phyloP scores from a whole-genome alignment of 2,888 invertebrate genomes.

The Lacanobia oleracea region DNA sequence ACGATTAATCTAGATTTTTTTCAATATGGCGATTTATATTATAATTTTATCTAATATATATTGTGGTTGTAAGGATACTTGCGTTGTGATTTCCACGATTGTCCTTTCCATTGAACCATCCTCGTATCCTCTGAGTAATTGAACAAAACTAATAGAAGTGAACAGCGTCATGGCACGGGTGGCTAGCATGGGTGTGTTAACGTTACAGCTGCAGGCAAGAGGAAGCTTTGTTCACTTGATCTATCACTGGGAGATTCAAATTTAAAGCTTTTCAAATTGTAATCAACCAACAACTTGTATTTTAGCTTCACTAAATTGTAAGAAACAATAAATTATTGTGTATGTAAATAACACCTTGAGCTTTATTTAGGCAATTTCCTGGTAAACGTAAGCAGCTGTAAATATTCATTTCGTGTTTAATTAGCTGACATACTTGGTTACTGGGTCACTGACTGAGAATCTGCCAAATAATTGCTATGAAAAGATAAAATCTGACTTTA shows the following conservation, averaged over 20 bases:
- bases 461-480: constrained; percentile 65
- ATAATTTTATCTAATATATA: constrained; percentile 93
- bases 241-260: constrained; percentile 86
- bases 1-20: constrained; percentile 90
- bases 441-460: constrained; percentile 67
- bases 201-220: constrained; percentile 82
- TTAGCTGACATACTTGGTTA: constrained; percentile 67
- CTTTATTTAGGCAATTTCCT: constrained; percentile 88
- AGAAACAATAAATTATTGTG: constrained; percentile 91
- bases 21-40: constrained; percentile 91
- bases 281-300: constrained; percentile 89
- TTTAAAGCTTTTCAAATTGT: constrained; percentile 89
- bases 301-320: constrained; percentile 91
- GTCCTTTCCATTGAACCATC: constrained; percentile 83
- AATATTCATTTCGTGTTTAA: constrained; percentile 66
- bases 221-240: constrained; percentile 85
- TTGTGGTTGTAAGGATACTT: constrained; percentile 93
- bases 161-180: constrained; percentile 78
- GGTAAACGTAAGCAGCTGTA: constrained; percentile 73
- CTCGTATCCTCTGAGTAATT: constrained; percentile 76
- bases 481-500: constrained; percentile 57
- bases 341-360: constrained; percentile 89
- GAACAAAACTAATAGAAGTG: constrained; percentile 69
- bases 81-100: constrained; percentile 89
- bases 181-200: constrained; percentile 84